Evolutionary conservation across 1,140 invertebrate genomes (phyloP), one percentile per base, ranked within the genome.

Genomic region (Ptiloglossa arizonensis): DNA sequence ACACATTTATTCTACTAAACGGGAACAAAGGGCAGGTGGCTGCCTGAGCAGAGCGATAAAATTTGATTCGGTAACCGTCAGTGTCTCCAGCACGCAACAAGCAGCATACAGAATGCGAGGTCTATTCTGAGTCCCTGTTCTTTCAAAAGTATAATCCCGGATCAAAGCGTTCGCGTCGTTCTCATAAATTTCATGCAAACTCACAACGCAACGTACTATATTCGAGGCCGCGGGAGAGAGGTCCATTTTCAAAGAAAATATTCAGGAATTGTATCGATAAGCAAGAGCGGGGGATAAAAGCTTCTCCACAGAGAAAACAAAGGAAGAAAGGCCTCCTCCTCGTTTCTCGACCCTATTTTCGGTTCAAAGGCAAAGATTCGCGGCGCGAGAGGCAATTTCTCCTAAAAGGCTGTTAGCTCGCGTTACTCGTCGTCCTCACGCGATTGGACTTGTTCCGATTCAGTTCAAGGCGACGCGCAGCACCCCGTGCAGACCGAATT

Each of bases 341-440:
- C 24, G 17, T 22, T 11, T 27, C 48, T 56, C 24, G 19, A 13
- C 19, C 13, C 64, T 46, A 19, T 50, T 52, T 9, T 24, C 22
- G 9, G 9, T 29, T 29, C 44, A 24, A 29, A 52, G 41, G 62
- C 15, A 50, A 66, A 46, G 56, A 74, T 66, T 38, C 27, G 15
- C 41, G 44, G 11, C n/a, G n/a, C 48, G 24, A 44, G 29, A 35
- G 48, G 50, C 35, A 71, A 72, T 79, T 48, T 52, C 41, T 2
- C 15, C 19, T 22, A 41, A 59, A 71, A 59, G 19, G 54, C 68
- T 71, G 68, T 70, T 57, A 70, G 27, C 50, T 35, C 32, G 48
- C 50, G 41, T 35, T 44, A 74, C 63, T 13, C 24, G 22, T 70
- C 56, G 66, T 50, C 66, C 50, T 29, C 24, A n/a, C 22, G 22